Conservation (phyloP, 2,113 vertebrate species). For the Sclerurus mexicanus region DNA sequence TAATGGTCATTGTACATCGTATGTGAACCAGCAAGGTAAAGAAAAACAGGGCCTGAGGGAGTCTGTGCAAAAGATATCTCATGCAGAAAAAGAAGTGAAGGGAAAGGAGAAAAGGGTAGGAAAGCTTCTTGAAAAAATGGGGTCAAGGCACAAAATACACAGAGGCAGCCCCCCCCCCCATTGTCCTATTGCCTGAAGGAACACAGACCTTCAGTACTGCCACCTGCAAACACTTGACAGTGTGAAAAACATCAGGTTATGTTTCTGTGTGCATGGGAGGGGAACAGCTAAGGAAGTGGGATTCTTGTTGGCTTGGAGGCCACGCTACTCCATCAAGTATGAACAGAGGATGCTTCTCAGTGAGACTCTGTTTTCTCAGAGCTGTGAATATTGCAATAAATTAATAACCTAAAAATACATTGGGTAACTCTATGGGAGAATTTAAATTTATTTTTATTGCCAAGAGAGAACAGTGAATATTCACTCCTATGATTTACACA, state of each 20-base stretch:
- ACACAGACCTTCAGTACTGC: background rate
- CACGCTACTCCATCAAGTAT: background rate
- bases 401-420: background rate
- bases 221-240: background rate
- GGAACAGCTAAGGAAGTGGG: background rate
- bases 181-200: background rate
- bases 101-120: background rate
- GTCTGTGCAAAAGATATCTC: background rate
- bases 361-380: background rate
- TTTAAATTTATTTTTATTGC: background rate
- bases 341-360: background rate
- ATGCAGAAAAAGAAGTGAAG: background rate
- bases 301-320: background rate
- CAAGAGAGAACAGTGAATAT: background rate
- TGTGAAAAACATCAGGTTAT: background rate
- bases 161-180: background rate
- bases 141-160: background rate
- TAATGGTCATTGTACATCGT: accelerated
- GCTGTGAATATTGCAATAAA: background rate
- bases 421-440: background rate
- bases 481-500: background rate
- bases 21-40: background rate
- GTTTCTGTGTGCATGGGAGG: background rate
- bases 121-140: background rate
- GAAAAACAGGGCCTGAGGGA: background rate